Conservation (phyloP, 35 echinoderm and acorn worm species). For the Apostichopus parvimensis region DNA sequence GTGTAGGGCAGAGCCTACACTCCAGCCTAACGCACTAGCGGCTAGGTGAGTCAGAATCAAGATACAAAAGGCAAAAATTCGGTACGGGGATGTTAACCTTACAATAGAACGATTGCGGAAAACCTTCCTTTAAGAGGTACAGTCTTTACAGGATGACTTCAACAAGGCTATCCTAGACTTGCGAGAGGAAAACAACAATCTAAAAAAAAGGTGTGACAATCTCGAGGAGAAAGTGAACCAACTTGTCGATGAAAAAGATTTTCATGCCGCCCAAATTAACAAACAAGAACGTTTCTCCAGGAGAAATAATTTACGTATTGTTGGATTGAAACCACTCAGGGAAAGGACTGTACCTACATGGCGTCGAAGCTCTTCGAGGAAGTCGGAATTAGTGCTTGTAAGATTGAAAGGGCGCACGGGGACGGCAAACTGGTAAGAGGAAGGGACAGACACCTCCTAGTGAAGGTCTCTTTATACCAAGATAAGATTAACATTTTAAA, state of each 20-base stretch:
- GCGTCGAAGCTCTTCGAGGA: neutral
- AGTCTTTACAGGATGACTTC: neutral
- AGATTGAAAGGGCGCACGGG: neutral
- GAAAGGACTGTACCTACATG: neutral
- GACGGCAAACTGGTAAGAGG: neutral
- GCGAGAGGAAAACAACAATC: neutral
- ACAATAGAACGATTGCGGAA: neutral
- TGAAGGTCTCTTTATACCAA: neutral
- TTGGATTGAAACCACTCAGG: neutral
- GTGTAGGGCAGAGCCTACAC: neutral
- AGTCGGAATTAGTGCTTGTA: neutral
- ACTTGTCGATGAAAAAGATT: neutral
- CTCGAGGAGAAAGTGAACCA: neutral
- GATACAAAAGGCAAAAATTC: neutral
- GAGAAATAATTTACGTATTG: conserved; percentile 6
- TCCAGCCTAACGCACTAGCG: neutral
- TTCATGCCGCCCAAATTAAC: neutral
- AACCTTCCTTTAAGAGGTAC: conserved; percentile 20
- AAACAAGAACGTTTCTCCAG: conserved; percentile 12
- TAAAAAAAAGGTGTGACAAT: neutral
- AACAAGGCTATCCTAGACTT: conserved; percentile 8
- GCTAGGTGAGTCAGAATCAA: neutral
- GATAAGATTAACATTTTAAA: neutral
- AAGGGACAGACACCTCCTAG: neutral
- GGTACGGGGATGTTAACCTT: neutral